Evolutionary conservation across 2,113 vertebrate species (phyloP).

Genomic region (human (Homo sapiens)): DNA sequence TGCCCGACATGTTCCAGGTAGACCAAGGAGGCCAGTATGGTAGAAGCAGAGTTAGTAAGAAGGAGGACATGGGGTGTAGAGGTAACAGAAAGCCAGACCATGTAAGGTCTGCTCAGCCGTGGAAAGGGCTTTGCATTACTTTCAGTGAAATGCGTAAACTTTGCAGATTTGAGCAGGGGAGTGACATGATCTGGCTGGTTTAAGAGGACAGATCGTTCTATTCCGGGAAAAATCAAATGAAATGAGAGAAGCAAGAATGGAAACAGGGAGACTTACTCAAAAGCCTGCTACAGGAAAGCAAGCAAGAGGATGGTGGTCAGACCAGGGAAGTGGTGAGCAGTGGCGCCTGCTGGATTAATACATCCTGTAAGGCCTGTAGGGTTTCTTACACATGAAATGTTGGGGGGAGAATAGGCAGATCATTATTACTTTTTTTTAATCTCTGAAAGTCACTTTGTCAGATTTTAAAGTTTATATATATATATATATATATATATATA

Average conservation of each 20-base stretch:
- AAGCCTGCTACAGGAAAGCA: too few relatives aligned
- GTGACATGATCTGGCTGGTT: too few relatives aligned
- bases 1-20: background rate
- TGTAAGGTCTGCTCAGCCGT: too few relatives aligned
- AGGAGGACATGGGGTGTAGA: accelerated
- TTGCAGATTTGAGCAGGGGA: background rate
- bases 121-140: background rate
- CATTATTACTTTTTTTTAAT: background rate
- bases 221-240: background rate
- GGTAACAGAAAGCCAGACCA: background rate
- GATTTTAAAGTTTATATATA: background rate
- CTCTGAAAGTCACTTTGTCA: background rate
- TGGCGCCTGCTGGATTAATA: background rate
- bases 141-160: background rate
- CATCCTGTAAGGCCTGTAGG: background rate
- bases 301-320: background rate
- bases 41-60: background rate
- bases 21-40: background rate
- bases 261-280: background rate
- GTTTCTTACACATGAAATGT: background rate
- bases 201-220: background rate
- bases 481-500: too few relatives aligned
- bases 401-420: too few relatives aligned
- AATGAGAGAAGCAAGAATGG: background rate
- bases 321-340: background rate